Evolutionary conservation across 2,888 invertebrate species (phyloP).

Genomic region (Aquatica leii): DNA sequence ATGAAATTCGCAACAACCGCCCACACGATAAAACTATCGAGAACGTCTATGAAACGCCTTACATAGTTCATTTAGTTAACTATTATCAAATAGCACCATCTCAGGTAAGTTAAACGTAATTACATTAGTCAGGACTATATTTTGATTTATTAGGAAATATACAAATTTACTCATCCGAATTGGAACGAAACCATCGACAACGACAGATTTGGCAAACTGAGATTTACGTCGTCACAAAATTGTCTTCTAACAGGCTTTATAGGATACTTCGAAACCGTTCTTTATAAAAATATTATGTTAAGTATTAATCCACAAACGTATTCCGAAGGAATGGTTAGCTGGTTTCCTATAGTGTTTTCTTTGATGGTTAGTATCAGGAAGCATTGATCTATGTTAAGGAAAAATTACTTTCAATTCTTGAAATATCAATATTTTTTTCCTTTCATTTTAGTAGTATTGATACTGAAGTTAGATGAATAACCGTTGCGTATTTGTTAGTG

Average conservation of each 20-base stretch:
- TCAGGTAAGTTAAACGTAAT: conserved; percentile 57
- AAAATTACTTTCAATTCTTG: neutral
- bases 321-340: conserved; percentile 93
- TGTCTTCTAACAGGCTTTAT: conserved; percentile 92
- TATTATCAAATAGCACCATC: conserved; percentile 79
- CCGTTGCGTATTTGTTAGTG: too few species aligned
- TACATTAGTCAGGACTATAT: neutral
- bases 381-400: neutral
- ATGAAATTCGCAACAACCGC: conserved; percentile 70
- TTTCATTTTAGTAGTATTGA: too few species aligned
- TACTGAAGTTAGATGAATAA: too few species aligned
- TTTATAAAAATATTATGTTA: conserved; percentile 85
- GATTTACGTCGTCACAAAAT: conserved; percentile 76
- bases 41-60: conserved; percentile 80
- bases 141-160: conserved; percentile 66
- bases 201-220: conserved; percentile 72
- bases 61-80: conserved; percentile 92
- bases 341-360: conserved; percentile 98
- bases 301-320: conserved; percentile 92
- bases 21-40: conserved; percentile 64
- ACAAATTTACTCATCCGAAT: conserved; percentile 93
- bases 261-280: conserved; percentile 91
- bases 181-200: conserved; percentile 73
- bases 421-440: too few species aligned
- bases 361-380: conserved; percentile 68